Evolutionary conservation across 2,797 vertebrate species (phyloP).

Genomic region (Falco novaeseelandiae): DNA sequence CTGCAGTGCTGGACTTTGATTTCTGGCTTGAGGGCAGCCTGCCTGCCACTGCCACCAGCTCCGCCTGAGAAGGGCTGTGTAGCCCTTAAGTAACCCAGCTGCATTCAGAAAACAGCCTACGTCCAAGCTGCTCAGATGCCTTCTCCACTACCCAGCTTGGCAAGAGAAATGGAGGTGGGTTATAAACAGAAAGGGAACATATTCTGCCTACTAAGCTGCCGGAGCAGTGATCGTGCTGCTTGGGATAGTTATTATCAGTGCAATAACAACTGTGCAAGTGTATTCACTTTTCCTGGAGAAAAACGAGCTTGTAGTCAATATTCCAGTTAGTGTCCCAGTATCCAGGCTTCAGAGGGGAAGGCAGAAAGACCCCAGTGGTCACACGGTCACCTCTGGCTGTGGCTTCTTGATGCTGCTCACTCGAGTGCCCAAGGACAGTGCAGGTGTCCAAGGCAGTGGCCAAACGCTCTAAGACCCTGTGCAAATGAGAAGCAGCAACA

Average conservation of each 20-base stretch:
- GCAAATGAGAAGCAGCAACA: rapidly evolving
- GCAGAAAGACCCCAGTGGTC: background rate
- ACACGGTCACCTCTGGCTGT: background rate
- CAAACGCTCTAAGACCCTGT: background rate
- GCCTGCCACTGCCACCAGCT: background rate
- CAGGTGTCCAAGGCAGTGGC: background rate
- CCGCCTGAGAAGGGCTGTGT: background rate
- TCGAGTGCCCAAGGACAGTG: background rate
- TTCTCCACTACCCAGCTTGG: background rate
- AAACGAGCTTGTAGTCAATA: background rate
- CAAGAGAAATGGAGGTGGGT: background rate
- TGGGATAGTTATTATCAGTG: background rate
- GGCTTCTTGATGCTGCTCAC: background rate
- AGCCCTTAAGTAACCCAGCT: background rate
- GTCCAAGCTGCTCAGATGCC: background rate
- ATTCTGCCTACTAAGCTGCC: background rate
- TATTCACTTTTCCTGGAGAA: background rate
- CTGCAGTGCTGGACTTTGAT: background rate
- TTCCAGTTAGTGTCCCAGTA: background rate
- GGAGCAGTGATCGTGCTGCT: background rate
- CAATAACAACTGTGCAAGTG: background rate
- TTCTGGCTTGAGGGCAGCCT: background rate
- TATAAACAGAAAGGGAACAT: background rate
- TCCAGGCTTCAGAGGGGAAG: background rate
- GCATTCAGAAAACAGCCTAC: background rate